Conservation (phyloP, 35 echinoderm and acorn worm genomes). For the Lytechinus variegatus region DNA sequence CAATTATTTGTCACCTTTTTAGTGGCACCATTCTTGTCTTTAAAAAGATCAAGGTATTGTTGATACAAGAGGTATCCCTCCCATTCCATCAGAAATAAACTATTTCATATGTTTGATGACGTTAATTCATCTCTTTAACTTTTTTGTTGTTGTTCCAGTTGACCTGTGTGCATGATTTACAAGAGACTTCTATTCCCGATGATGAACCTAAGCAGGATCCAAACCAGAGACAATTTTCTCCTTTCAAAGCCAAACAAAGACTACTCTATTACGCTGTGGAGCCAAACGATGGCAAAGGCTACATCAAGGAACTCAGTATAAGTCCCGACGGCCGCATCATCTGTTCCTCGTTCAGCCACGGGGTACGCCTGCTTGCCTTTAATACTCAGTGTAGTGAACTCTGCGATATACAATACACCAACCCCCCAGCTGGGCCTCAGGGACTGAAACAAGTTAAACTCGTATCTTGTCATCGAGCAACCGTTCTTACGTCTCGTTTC, state of each 20-base stretch:
- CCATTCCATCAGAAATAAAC: too few relatives aligned
- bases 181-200: conserved; percentile 23
- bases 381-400: conserved; percentile 76
- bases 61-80: too few relatives aligned
- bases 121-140: too few relatives aligned
- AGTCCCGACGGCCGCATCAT: conserved; percentile 92
- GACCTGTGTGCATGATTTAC: conserved; percentile 96
- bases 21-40: too few relatives aligned
- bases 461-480: conserved; percentile 70
- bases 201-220: not conserved
- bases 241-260: conserved; percentile 68
- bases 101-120: too few relatives aligned
- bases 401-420: conserved; percentile 72
- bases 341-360: conserved; percentile 87
- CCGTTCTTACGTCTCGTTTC: conserved; percentile 90
- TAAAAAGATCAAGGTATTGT: too few relatives aligned
- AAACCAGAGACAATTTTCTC: not conserved
- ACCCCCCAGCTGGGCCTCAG: not conserved
- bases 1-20: too few relatives aligned
- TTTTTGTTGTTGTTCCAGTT: conserved; percentile 49
- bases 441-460: conserved; percentile 70
- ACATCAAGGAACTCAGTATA: conserved; percentile 97
- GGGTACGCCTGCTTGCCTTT: conserved; percentile 80
- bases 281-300: conserved; percentile 87
- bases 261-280: conserved; percentile 82